A percentile compares a stretch with the other conserved stretches of the same genome.
These are phyloP conservation scores for Toxotes chatareus DNA, from an alignment of 2,113 vertebrate species.

Conservation along the genomic window DNA sequence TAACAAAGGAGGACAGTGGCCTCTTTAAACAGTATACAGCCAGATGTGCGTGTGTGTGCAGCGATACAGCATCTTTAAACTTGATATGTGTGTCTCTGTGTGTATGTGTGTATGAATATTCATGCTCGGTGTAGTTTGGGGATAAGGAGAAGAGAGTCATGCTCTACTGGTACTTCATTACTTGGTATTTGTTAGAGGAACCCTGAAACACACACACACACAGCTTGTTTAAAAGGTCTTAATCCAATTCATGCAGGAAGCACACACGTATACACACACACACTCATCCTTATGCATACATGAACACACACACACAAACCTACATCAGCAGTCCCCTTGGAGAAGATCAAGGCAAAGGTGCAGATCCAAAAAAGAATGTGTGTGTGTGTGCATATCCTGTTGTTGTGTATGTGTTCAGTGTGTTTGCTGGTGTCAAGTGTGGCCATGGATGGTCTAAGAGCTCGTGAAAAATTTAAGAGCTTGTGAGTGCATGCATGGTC, in stretches of 20 bases:
- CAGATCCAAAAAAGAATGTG: background rate
- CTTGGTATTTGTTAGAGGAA: slow-evolving; percentile 54
- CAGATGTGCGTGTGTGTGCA: slow-evolving; percentile 16
- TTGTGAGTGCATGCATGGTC: background rate
- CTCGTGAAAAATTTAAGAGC: slow-evolving; percentile 45
- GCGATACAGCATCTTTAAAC: background rate
- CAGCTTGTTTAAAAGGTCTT: slow-evolving; percentile 42
- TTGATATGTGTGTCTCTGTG: background rate
- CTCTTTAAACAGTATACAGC: slow-evolving; percentile 14
- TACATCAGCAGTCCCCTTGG: background rate
- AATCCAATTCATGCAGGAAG: slow-evolving; percentile 34
- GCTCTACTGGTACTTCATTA: slow-evolving; percentile 63
- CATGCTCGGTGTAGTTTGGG: slow-evolving; percentile 47
- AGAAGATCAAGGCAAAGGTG: slow-evolving; percentile 4
- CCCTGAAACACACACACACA: slow-evolving; percentile 11
- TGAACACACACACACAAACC: too few species aligned
- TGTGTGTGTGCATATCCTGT: background rate
- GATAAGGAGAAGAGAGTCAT: slow-evolving; percentile 52
- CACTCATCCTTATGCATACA: background rate
- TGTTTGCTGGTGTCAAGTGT: slow-evolving; percentile 19
- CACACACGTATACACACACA: slow-evolving; percentile 7
- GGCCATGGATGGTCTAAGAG: slow-evolving; percentile 7
- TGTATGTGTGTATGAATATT: slow-evolving; percentile 66
- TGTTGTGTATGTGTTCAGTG: background rate
- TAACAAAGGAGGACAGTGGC: slow-evolving; percentile 43